Conservation (phyloP, 2,113 vertebrate species). For the Anhinga anhinga region DNA sequence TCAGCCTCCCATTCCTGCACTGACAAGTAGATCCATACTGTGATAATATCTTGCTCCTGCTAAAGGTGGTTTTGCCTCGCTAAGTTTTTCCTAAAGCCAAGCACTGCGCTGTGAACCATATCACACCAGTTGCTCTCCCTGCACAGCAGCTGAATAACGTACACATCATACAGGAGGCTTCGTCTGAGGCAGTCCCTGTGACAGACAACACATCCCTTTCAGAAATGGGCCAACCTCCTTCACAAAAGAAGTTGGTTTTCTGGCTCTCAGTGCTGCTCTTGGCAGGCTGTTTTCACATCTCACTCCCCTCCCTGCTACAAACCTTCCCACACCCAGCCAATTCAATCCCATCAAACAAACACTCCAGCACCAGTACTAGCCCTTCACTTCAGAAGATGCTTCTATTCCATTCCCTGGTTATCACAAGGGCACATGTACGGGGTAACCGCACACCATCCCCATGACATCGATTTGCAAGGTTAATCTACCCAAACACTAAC, state of each 20-base stretch:
- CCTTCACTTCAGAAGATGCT: not conserved
- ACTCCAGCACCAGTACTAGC: too few species aligned
- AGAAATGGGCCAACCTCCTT: not conserved
- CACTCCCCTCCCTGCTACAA: not conserved
- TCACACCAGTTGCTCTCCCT: not conserved
- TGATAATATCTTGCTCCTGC: not conserved
- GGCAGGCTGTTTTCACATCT: not conserved
- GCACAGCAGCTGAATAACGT: not conserved
- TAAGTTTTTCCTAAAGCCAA: not conserved
- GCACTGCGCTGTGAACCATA: not conserved
- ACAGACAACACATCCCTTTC: not conserved
- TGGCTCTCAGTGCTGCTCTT: not conserved
- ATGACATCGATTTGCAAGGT: not conserved
- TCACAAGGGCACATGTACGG: rapidly evolving
- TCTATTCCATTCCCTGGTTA: rapidly evolving
- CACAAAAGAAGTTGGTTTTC: not conserved
- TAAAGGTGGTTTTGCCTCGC: not conserved
- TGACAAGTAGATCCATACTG: not conserved
- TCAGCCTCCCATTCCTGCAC: not conserved
- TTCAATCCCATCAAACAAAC: rapidly evolving
- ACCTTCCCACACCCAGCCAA: not conserved
- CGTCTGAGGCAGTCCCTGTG: not conserved
- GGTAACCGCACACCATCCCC: not conserved
- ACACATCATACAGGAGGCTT: not conserved
- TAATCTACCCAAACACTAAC: not conserved